Evolutionary conservation across 2,113 vertebrate species (phyloP), one percentile per base, ranked within the genome.

Genomic region (Strigops habroptila): DNA sequence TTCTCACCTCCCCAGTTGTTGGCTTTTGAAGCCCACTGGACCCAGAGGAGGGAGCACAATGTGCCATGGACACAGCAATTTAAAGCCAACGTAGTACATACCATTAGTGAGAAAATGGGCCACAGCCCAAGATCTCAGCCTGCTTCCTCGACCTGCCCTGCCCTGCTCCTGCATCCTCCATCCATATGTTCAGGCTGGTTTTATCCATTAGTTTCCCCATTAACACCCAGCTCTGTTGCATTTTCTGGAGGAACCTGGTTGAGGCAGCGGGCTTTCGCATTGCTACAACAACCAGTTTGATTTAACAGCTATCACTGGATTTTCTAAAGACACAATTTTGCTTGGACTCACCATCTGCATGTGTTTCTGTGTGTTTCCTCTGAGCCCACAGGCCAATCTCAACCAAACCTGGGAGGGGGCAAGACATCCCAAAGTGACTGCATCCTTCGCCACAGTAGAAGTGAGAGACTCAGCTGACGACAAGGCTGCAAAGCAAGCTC

Each of bases 401-500:
- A 82, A 10, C 8, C 30, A 70, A 63, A 53, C 14, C 27, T 59
- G 55, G 16, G 46, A 49, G 9, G 9, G 24, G 12, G 1, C 6
- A 65, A 78, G 60, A 48, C 37, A 69, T 43, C 24, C 37, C 41
- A 65, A 73, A 88, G 35, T 12, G 14, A 4, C 28, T 59, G 14
- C 24, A n/a, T 18, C 43, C 4, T 64, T 59, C 46, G 6, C 30
- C 16, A 33, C 0, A 0, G 57, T 25, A 62, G 10, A 35, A 3
- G 7, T 41, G 15, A 62, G 43, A 37, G 8, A 52, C 6, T 30
- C 10, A 14, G 12, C 23, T 64, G 39, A 86, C 46, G 18, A 93
- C 11, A 75, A 90, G 19, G 6, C 55, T 92, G 53, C 17, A 78
- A 77, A 81, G 68, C 44, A 86, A 94, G 22, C 11, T 52, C 44